phyloP scores from a whole-genome alignment of 2,888 invertebrate species.

The Luperina testacea region DNA sequence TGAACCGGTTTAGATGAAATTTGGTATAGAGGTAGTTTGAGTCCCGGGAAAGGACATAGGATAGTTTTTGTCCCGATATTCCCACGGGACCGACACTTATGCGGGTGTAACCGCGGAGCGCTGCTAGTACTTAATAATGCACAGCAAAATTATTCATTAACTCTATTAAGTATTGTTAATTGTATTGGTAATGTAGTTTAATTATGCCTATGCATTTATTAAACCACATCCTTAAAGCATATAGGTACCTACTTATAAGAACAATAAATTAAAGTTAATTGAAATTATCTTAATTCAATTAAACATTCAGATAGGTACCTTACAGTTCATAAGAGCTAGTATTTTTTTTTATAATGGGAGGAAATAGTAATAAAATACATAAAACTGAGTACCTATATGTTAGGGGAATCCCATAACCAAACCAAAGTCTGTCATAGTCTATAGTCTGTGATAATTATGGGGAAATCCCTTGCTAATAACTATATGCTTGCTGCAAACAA shows the following conservation, averaged over 20 bases:
- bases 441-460: conserved; percentile 1
- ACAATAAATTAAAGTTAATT: conserved; percentile 16
- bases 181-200: no score
- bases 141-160: no score
- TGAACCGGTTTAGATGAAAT: no score
- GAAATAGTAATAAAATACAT: neutral
- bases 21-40: no score
- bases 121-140: neutral
- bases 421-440: neutral
- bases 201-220: no score
- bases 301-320: neutral
- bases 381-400: neutral
- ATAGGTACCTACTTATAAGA: neutral
- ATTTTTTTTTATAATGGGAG: neutral
- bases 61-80: no score
- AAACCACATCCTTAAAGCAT: conserved; percentile 10
- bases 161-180: no score
- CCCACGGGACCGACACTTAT: no score
- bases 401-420: conserved; percentile 3
- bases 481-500: neutral
- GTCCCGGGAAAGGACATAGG: no score
- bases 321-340: neutral
- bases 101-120: no score
- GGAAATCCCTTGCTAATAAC: conserved; percentile 6
- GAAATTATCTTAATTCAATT: conserved; percentile 28